A percentile compares a stretch with the other conserved stretches of the same genome.
Evolutionary conservation across 2,888 invertebrate genomes (phyloP).

Genomic region (Tipula vernalis): DNA sequence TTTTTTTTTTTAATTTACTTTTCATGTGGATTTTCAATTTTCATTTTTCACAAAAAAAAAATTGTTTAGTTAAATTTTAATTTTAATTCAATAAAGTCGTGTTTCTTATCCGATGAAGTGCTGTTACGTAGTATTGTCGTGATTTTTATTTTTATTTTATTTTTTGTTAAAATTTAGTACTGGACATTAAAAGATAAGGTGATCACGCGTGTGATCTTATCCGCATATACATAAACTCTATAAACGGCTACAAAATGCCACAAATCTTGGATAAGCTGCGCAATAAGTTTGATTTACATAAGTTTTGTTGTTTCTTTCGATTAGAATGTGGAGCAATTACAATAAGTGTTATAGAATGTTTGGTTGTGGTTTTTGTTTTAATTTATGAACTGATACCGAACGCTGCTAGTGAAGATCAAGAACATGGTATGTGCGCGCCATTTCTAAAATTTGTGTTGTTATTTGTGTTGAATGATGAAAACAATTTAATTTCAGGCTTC

Average conservation of each 20-base stretch:
- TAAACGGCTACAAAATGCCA: not conserved
- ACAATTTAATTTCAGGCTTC: not conserved
- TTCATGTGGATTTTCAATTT: not conserved
- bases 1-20: not conserved
- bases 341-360: not conserved
- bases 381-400: constrained; percentile 8
- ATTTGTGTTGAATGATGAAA: not conserved
- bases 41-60: not conserved
- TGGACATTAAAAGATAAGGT: not conserved
- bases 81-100: constrained; percentile 5
- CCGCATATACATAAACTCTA: not conserved
- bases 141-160: not conserved
- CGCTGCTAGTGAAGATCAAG: not conserved
- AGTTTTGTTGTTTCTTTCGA: not conserved
- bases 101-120: not conserved
- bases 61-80: not conserved
- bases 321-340: not conserved
- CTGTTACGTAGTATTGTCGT: not conserved
- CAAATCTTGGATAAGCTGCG: not conserved
- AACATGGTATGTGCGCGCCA: not conserved
- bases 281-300: not conserved
- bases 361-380: not conserved
- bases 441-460: not conserved
- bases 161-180: not conserved
- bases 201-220: not conserved